Evolutionary conservation across 2,113 vertebrate genomes (phyloP), one percentile per base, ranked within the genome.

Genomic region (Syngnathus scovelli): DNA sequence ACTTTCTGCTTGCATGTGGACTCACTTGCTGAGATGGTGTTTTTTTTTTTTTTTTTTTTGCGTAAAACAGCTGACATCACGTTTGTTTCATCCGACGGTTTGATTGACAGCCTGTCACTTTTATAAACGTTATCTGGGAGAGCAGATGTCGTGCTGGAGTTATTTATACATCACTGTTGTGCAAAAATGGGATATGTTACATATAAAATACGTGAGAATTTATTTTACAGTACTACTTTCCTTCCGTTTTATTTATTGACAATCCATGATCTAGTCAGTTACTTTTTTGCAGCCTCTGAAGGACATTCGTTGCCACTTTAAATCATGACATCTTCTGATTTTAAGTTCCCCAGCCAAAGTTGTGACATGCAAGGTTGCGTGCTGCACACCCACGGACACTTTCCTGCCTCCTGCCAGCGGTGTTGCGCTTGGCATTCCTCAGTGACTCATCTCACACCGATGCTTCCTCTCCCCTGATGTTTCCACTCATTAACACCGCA

Each of bases 401-500:
- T 60, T 10, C 21, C 43, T 60, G 6, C 64, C 16, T 56, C 23
- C 18, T 27, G 19, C 48, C 27, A 58, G 70, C 15, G 56, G n/a
- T 60, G 63, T 56, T 68, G 46, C 61, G 11, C 46, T 36, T 70
- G 66, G 73, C 41, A 8, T 27, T 44, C 61, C 73, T 39, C 21
- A 39, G 63, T 65, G 64, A 55, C 70, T 74, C 62, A 49, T 69
- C 77, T 71, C 77, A n/a, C 15, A 16, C 49, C 41, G 61, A 39
- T 56, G 6, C 69, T 66, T 72, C 69, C 66, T 61, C 65, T 82
- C 58, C 67, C 59, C 46, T 2, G 18, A 60, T 58, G 54, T 61
- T 75, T 80, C 61, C 59, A 60, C 51, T 82, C 79, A 83, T 80
- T 82, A 82, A 61, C 66, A 76, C 23, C 18, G 41, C 61, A 75